These are phyloP conservation scores for Caranx ignobilis DNA, from an alignment of 2,113 vertebrate genomes.

Conservation along the genomic window DNA sequence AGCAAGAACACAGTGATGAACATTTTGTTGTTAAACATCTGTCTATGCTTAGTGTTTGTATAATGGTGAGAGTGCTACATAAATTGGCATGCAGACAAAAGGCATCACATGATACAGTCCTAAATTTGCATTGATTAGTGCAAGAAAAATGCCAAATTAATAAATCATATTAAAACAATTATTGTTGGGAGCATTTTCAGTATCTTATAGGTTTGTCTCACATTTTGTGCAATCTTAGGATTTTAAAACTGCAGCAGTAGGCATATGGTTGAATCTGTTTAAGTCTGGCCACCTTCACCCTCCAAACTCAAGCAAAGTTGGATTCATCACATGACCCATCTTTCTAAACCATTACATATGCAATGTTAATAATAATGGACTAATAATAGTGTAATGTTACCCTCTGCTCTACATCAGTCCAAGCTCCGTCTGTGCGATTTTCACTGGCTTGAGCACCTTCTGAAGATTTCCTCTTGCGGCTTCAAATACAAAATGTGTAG, in stretches of 20 bases:
- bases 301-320: too few relatives aligned
- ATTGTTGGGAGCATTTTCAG: not conserved
- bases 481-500: constrained; percentile 53
- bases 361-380: not conserved
- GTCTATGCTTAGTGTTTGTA: not conserved
- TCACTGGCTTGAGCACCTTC: constrained; percentile 68
- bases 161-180: not conserved
- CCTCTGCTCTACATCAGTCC: constrained; percentile 95
- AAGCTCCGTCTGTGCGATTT: constrained; percentile 83
- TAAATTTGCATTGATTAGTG: not conserved
- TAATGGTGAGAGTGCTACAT: too few relatives aligned
- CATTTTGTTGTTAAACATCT: not conserved
- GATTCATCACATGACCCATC: not conserved
- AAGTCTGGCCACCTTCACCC: not conserved
- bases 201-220: too few relatives aligned
- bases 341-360: not conserved
- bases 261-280: not conserved
- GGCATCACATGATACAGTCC: not conserved
- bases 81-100: too few relatives aligned
- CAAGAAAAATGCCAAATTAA: not conserved
- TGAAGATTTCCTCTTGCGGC: constrained; percentile 90
- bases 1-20: not conserved
- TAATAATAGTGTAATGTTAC: constrained; percentile 75
- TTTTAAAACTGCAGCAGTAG: not conserved
- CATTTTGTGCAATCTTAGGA: too few relatives aligned